Base-by-base conservation (phyloP, 2,113 vertebrate species). In the Carettochelys insculpta region DNA sequence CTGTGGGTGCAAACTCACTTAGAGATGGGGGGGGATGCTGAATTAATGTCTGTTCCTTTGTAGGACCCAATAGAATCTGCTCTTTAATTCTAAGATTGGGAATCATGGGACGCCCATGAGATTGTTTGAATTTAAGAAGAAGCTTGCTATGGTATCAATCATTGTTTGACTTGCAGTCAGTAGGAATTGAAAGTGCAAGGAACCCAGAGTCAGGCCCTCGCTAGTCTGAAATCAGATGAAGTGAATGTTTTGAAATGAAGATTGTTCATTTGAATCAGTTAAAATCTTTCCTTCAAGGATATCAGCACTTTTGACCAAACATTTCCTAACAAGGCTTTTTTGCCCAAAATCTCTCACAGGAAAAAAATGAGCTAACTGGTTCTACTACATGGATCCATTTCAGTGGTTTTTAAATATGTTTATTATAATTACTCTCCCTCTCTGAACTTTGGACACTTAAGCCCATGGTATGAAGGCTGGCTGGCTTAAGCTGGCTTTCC, bases 351-450 rank as follows among this genome's bases (percentile, higher is more conserved):
- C 92, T 90, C 77, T 79, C 3, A 77, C 11, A 12, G 11, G 56
- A 58, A 29, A 56, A 11, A 29, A 29, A 5, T 90, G 87, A 48
- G 7, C 4, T 92, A 58, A 83, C 87, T 84, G 92, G 75, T 29
- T 90, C 77, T 77, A 61, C 34, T 82, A 80, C 24, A 51, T 81
- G 83, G 85, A 79, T 85, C 14, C 25, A 78, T 85, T 86, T 87
- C 54, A 45, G 34, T 81, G 61, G n/a, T 0, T 94, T 90, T 92
- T 79, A 75, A 34, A 41, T 73, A 17, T 83, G 50, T 75, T 76
- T 65, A 22, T 92, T 94, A n/a, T 95, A 53, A 38, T 81, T 93
- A 91, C 91, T 45, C 31, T 88, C 27, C 90, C 91, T 83, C 54
- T 82, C 51, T 86, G 85, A 92, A 83, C 31, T 34, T 25, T 89